Base-by-base conservation (phyloP, 2,888 invertebrate species). In the Ectobius pallidus region DNA sequence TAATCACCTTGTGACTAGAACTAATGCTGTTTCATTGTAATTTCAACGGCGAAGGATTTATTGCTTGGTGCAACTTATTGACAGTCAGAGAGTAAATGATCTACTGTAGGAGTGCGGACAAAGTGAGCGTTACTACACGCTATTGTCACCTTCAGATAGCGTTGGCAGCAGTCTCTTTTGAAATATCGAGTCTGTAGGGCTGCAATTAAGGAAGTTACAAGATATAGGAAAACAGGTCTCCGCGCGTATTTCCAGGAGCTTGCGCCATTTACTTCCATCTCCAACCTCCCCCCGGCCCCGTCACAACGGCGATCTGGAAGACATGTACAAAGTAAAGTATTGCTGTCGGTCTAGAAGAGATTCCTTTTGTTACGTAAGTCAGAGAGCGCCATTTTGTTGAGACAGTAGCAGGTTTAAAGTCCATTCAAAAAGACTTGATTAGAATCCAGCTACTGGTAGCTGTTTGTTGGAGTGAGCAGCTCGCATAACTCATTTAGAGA, bases 111-210 rank as follows among this genome's bases (percentile, higher is more conserved):
- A 42, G 39, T 16, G 22, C 27, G 30, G 61, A 61, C 6, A 61
- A 9, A 34, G 62, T 18, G 18, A n/a, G 20, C 42, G 42, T 42
- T 39, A 16, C 22, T 42, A 42, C 63, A 63, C 20, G 39, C 63
- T 22, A 63, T 63, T 63, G 63, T 63, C 63, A 63, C 63, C 63
- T 63, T 14, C 63, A 22, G 42, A 63, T 63, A 63, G 63, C 39
- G 22, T 42, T 63, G 63, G 16, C 32, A n/a, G 18, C 62, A 20
- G 20, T 61, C 2, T 61, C 42, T 63, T 34, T 22, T 63, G 63
- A 63, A 39, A 42, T 42, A 22, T 22, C 3, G 22, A 20, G 22
- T 22, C 22, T 2, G 4, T 11, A 7, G 18, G 63, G 6, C 14
- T 63, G 63, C 42, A 63, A 63, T 63, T 63, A 63, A 63, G 22